Conservation (phyloP, 2,113 vertebrate genomes). For the Sinosuthora webbiana region DNA sequence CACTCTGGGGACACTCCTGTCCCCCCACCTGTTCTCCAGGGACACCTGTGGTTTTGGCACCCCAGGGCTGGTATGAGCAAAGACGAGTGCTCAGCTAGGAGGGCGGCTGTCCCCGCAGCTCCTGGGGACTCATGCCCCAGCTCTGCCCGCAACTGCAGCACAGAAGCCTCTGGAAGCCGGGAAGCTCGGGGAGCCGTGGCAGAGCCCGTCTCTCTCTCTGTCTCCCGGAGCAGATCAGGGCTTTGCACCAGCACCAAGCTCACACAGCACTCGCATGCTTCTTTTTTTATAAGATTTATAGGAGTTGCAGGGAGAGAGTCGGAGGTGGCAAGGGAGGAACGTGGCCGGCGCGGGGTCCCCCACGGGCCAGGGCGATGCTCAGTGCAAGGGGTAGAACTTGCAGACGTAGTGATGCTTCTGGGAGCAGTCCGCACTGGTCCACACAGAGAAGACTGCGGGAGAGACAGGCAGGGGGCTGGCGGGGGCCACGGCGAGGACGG, state of each 20-base stretch:
- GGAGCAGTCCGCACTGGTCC: neutral
- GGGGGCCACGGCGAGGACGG: rapidly evolving
- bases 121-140: neutral
- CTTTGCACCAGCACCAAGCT: neutral
- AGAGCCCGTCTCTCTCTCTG: neutral
- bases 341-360: rapidly evolving
- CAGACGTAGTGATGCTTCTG: conserved; percentile 47
- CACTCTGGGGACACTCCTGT: neutral
- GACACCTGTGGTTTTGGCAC: neutral
- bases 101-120: neutral
- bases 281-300: neutral
- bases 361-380: rapidly evolving
- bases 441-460: conserved; percentile 54
- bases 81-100: rapidly evolving
- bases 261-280: neutral
- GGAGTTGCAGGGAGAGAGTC: neutral
- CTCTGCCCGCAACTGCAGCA: rapidly evolving
- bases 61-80: neutral
- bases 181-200: rapidly evolving
- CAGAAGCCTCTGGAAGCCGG: neutral
- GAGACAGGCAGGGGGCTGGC: neutral
- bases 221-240: rapidly evolving
- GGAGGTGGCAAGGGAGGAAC: neutral
- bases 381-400: conserved; percentile 14
- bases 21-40: neutral